A percentile compares a stretch with the other conserved stretches of the same genome.
Evolutionary conservation across 2,888 invertebrate genomes (phyloP).

Genomic region (Axea sp.): DNA sequence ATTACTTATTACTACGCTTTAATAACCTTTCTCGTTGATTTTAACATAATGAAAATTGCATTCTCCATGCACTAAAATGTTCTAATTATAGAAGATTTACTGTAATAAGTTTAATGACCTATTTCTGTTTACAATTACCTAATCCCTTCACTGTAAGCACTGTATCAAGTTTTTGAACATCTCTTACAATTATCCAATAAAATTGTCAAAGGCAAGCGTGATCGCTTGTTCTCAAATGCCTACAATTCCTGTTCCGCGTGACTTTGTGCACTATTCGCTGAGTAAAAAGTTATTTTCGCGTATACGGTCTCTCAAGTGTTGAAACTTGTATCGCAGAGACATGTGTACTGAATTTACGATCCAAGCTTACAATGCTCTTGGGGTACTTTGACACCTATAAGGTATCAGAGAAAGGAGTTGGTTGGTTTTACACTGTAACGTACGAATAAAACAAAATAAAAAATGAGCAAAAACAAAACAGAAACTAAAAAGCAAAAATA

Average conservation of each 20-base stretch:
- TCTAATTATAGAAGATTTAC: slow-evolving; percentile 17
- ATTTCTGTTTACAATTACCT: slow-evolving; percentile 4
- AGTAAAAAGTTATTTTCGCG: slow-evolving; percentile 9
- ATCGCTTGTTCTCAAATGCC: neutral
- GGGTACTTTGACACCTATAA: slow-evolving; percentile 24
- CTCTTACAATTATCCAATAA: slow-evolving; percentile 13
- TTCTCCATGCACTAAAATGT: too few species aligned
- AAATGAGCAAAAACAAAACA: too few species aligned
- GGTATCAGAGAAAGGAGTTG: slow-evolving; percentile 8
- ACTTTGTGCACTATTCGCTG: slow-evolving; percentile 9
- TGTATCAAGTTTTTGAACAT: neutral
- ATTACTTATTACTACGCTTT: too few species aligned
- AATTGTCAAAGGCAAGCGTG: slow-evolving; percentile 7
- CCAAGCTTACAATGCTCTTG: slow-evolving; percentile 19
- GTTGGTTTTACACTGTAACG: too few species aligned
- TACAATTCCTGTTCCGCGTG: neutral
- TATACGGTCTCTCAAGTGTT: neutral
- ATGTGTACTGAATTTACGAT: slow-evolving; percentile 47
- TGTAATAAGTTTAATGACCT: slow-evolving; percentile 15
- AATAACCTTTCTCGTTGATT: too few species aligned
- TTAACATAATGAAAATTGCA: neutral
- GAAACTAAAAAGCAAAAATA: too few species aligned
- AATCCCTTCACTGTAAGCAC: neutral
- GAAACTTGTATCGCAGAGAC: slow-evolving; percentile 5
- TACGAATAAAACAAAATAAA: too few species aligned